Evolutionary conservation across 2,797 vertebrate genomes (phyloP).

Genomic region (Lacerta agilis): DNA sequence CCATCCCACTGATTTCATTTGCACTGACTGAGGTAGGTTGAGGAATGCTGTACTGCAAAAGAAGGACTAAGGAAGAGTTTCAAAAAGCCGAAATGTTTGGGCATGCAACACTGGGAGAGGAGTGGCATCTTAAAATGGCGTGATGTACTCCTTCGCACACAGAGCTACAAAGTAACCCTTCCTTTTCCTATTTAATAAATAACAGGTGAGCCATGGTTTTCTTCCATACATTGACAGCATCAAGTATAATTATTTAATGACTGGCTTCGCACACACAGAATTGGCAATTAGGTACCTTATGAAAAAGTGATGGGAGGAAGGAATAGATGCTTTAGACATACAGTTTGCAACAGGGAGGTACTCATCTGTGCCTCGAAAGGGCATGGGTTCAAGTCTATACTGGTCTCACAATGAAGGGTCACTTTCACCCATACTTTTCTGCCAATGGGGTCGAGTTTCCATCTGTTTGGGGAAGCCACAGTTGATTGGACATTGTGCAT

Average conservation of each 20-base stretch:
- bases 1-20: neutral
- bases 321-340: neutral
- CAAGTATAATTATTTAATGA: neutral
- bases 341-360: neutral
- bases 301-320: neutral
- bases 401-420: neutral
- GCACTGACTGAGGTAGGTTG: neutral
- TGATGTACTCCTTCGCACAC: neutral
- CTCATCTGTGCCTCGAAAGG: neutral
- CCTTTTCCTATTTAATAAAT: neutral
- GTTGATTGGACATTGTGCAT: neutral
- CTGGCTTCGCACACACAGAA: neutral
- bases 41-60: neutral
- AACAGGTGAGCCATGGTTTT: neutral
- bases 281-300: neutral
- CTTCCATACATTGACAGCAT: neutral
- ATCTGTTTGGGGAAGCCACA: neutral
- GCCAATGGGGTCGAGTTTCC: neutral
- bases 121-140: neutral
- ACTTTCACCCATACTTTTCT: neutral
- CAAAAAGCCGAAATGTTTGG: neutral
- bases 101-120: neutral
- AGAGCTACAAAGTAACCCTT: neutral
- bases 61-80: neutral
- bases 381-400: neutral